Percentiles rank a stretch among this genome's conserved stretches.
Evolutionary conservation across 2,888 invertebrate species (phyloP).

Genomic region (Xylocampa areola): DNA sequence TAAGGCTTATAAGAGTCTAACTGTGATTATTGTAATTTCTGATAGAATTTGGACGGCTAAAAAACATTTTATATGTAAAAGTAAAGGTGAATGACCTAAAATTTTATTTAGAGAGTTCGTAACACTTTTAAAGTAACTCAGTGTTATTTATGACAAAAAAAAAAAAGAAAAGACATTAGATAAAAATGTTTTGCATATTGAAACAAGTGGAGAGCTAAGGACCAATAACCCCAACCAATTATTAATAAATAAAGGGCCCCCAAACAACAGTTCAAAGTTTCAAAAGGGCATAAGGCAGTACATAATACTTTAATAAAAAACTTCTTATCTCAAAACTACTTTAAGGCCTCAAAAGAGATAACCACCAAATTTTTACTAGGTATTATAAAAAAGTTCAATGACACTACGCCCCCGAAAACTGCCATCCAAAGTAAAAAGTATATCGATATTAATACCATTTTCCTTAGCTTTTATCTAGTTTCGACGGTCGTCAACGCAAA

Average conservation of each 20-base stretch:
- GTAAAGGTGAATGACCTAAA: too few relatives aligned
- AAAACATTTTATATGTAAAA: too few relatives aligned
- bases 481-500: conserved; percentile 58
- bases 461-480: conserved; percentile 55
- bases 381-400: conserved; percentile 48
- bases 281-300: not conserved
- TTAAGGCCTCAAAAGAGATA: conserved; percentile 32
- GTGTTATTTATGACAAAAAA: too few relatives aligned
- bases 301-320: conserved; percentile 23
- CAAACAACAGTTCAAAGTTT: not conserved
- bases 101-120: too few relatives aligned
- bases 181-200: too few relatives aligned
- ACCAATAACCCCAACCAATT: too few relatives aligned
- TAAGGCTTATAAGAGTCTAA: too few relatives aligned
- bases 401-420: conserved; percentile 24
- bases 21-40: too few relatives aligned
- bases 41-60: too few relatives aligned
- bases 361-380: conserved; percentile 40
- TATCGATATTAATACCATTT: conserved; percentile 60
- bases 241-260: not conserved
- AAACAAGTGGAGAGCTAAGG: too few relatives aligned
- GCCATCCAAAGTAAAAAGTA: conserved; percentile 48
- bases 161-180: too few relatives aligned
- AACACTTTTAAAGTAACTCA: too few relatives aligned
- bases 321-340: conserved; percentile 3